Evolutionary conservation across 1,140 invertebrate species (phyloP).

Genomic region (Drosophila obscura): DNA sequence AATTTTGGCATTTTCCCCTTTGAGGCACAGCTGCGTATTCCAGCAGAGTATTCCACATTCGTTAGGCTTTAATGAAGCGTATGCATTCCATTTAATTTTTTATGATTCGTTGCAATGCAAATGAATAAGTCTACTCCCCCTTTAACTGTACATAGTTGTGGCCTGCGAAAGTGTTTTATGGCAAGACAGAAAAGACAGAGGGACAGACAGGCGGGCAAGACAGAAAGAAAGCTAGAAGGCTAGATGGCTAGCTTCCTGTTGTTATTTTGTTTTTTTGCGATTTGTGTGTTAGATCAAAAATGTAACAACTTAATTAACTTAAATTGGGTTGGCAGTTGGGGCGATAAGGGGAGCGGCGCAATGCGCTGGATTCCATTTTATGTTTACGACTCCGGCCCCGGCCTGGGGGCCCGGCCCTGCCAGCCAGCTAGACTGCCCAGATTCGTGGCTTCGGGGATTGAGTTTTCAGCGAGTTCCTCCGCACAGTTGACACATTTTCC

Average conservation of each 20-base stretch:
- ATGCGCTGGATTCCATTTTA: constrained; percentile 50
- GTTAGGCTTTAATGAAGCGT: not conserved
- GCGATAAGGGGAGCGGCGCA: constrained; percentile 34
- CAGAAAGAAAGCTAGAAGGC: not conserved
- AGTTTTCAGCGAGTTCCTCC: constrained; percentile 25
- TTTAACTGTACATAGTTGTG: constrained; percentile 1
- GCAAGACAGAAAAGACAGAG: not conserved
- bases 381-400: constrained; percentile 49
- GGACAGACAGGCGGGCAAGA: constrained; percentile 1
- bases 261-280: constrained; percentile 20
- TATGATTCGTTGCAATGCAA: constrained; percentile 35
- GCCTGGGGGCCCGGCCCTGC: not conserved
- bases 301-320: constrained; percentile 73
- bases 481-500: constrained; percentile 68
- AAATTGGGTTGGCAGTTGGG: constrained; percentile 51
- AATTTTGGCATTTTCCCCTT: not conserved
- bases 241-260: not conserved
- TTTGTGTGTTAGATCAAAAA: constrained; percentile 60
- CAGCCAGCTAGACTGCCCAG: not conserved
- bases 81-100: constrained; percentile 18
- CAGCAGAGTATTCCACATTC: not conserved
- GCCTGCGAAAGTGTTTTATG: constrained; percentile 12
- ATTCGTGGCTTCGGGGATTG: constrained; percentile 7
- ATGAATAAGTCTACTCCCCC: constrained; percentile 19
- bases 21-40: not conserved